Evolutionary conservation across 2,888 invertebrate species (phyloP), one percentile per base, ranked within the genome.

Genomic region (Branchellion lobata): DNA sequence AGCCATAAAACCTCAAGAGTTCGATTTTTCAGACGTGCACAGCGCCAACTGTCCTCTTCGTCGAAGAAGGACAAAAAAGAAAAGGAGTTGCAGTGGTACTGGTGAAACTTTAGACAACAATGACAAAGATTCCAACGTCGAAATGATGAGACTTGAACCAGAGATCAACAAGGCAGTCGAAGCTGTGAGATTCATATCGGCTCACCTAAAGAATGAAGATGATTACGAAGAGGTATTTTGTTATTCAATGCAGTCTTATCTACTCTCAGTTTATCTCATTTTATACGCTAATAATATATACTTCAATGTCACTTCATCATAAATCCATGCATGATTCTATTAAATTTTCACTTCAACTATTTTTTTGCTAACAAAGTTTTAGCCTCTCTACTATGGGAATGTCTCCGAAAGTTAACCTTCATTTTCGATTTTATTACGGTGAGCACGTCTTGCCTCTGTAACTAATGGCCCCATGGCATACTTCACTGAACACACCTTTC

Each of bases 181-280:
- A 88, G 97, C 98, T 0, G 95, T 99, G 27, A 95, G 96, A 88
- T 98, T 98, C 88, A 98, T 99, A 84, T 96, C 97, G 40, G 95
- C 96, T 88, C 97, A 99, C 90, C 91, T 98, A 85, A 92, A 96
- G 84, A 95, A 95, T 88, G 98, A 98, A 89, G 97, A 98, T 90
- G 93, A 97, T 85, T 97, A 97, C 87, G 96, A 96, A 88, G 96
- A 96, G 92, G 97, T 97, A 18, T 3, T n/a, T 8, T 18, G n/a
- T 71, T 71, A 5, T 27, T 33, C 3, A 31, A 21, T 21, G 24
- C 27, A 68, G 24, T 21, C 18, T 68, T 68, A 21, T 18, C 11
- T 14, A 18, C 11, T 68, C 24, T 21, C 24, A 21, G 68, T 68
- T 68, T 68, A 68, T 68, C 27, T 18, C 14, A 18, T 68, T 21